These are phyloP conservation scores for Echinometra lucunter DNA, from an alignment of 53 echinoderm and acorn worm genomes.

Conservation along the genomic window DNA sequence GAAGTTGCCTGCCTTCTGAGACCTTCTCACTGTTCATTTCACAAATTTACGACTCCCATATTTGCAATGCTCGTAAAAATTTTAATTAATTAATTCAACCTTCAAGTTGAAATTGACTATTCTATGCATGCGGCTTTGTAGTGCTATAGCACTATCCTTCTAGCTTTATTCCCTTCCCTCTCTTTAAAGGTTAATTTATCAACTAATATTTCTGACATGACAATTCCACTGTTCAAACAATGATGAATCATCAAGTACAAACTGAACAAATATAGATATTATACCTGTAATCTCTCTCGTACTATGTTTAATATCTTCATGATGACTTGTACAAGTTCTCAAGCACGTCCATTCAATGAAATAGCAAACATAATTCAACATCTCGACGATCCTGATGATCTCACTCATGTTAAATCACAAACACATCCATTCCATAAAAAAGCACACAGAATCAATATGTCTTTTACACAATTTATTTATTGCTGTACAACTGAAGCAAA, in stretches of 20 bases:
- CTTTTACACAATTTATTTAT: not conserved
- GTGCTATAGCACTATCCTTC: too few relatives aligned
- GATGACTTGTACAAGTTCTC: not conserved
- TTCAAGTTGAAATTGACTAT: too few relatives aligned
- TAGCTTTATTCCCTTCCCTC: too few relatives aligned
- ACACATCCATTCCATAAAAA: not conserved
- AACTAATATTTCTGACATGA: not conserved
- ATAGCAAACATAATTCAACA: not conserved
- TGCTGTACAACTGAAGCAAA: not conserved
- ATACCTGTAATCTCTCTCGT: not conserved
- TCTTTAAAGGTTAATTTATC: not conserved
- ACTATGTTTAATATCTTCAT: not conserved
- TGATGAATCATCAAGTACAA: not conserved
- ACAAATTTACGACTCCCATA: too few relatives aligned
- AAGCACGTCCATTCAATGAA: not conserved
- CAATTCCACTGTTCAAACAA: not conserved
- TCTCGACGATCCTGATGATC: too few relatives aligned
- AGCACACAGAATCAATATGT: not conserved
- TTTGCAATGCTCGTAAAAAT: too few relatives aligned
- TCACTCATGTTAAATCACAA: not conserved
- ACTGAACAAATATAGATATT: not conserved
- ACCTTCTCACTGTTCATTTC: too few relatives aligned
- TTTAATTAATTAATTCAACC: too few relatives aligned
- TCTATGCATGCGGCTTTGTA: too few relatives aligned
- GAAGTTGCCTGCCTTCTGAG: too few relatives aligned